Evolutionary conservation across 2,888 invertebrate species (phyloP), one percentile per base, ranked within the genome.

Genomic region (Merodon equestris): DNA sequence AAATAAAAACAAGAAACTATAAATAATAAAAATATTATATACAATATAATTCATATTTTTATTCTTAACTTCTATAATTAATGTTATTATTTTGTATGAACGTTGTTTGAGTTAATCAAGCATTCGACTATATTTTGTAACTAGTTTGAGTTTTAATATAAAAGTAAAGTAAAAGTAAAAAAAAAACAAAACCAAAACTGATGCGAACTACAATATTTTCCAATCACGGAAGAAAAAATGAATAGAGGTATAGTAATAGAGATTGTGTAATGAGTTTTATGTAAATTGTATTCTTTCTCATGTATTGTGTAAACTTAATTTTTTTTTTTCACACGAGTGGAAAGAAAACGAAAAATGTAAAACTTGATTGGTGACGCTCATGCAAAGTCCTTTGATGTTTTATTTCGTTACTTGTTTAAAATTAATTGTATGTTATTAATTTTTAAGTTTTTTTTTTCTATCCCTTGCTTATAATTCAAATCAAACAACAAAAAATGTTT

Each of bases 311-410:
- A 7, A 27, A 27, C 2, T 4, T 27, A 7, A 27, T 36, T 27
- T 53, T 53, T 44, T 18, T 47, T 17, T 48, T 56, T 50, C 44
- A 66, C 58, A 48, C 54, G 17, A 13, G 12, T 54, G 19, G 40
- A 10, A 53, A 67, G n/a, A 81, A 85, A 87, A 88, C 88, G 85
- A 86, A 87, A 71, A 89, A 89, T 89, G 88, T 85, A 56, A 54
- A 74, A 67, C 50, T 64, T 57, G 53, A 64, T 67, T 79, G 58
- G 60, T 67, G 27, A 67, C 57, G 86, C 86, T 87, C 87, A 87
- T 86, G 86, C 89, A 90, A 89, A 88, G 86, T 86, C 86, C 90
- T 90, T 89, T 88, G 84, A 89, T 87, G 88, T 87, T 81, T 75
- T 70, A 51, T 40, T 54, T 54, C 17, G 27, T 57, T 63, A 45